Conservation (phyloP, 1,140 invertebrate species). For the Drosophila cardini region DNA sequence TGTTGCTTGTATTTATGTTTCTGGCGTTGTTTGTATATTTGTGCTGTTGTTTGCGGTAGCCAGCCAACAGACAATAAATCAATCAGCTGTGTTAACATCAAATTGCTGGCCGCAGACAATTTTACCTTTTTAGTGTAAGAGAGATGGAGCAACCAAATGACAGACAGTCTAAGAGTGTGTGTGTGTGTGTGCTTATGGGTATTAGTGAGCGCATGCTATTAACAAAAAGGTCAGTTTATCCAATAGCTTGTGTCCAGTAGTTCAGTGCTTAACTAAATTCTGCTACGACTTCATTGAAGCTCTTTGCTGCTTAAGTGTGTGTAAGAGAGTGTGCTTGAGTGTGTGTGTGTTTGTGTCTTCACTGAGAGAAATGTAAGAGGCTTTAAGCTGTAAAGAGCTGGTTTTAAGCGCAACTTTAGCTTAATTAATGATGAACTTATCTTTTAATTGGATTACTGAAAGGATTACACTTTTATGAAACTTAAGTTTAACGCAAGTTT, state of each 20-base stretch:
- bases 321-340: too few species aligned
- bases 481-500: conserved; percentile 4
- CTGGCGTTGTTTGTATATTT: conserved; percentile 16
- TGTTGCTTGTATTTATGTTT: conserved; percentile 45
- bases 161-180: background rate
- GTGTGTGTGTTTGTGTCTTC: conserved; percentile 2
- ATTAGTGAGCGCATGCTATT: conserved; percentile 31
- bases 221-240: conserved; percentile 44
- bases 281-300: conserved; percentile 19
- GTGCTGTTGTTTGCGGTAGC: conserved; percentile 52
- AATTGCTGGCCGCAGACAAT: conserved; percentile 73
- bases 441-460: conserved; percentile 12
- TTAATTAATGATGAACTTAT: conserved; percentile 20
- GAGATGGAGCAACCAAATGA: background rate
- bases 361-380: conserved; percentile 22
- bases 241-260: conserved; percentile 25
- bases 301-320: background rate
- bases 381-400: conserved; percentile 3
- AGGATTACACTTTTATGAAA: conserved; percentile 4
- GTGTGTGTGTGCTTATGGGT: conserved; percentile 8
- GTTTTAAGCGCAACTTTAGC: conserved; percentile 11
- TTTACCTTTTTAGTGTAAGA: conserved; percentile 22
- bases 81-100: conserved; percentile 78
- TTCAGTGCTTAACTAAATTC: conserved; percentile 17
- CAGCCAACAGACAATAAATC: conserved; percentile 76